These are phyloP conservation scores for Stegodyphus mimosarum DNA, from an alignment of 1,140 invertebrate species.

Conservation along the genomic window DNA sequence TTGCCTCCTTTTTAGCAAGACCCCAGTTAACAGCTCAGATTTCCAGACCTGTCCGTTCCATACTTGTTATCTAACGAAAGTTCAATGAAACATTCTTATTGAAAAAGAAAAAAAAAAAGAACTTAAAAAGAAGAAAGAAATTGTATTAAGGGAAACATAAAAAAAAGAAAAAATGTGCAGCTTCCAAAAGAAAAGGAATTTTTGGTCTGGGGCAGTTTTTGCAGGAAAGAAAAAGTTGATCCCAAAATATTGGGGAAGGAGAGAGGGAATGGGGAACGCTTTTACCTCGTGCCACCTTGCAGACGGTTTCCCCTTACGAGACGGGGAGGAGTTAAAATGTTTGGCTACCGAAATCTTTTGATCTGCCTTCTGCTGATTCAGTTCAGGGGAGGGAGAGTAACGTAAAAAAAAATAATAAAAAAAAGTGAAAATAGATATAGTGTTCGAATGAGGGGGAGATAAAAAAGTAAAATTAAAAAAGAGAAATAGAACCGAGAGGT, in stretches of 20 bases:
- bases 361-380: constrained; percentile 23
- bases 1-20: too few relatives aligned
- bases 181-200: too few relatives aligned
- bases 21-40: not conserved
- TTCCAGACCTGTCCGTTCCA: not conserved
- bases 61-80: not conserved
- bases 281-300: constrained; percentile 12
- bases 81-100: not conserved
- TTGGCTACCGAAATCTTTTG: constrained; percentile 43
- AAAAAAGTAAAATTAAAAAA: constrained; percentile 18
- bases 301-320: constrained; percentile 5
- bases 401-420: constrained; percentile 4
- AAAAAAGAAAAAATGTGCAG: too few relatives aligned
- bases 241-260: not conserved
- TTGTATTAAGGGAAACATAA: too few relatives aligned
- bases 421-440: too few relatives aligned
- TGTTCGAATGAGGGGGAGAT: constrained; percentile 10
- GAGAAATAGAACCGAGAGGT: not conserved
- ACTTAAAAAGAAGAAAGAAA: not conserved
- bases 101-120: not conserved
- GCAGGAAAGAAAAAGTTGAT: too few relatives aligned
- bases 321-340: not conserved
- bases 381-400: too few relatives aligned
- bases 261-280: constrained; percentile 16
- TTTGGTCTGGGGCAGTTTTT: too few relatives aligned